A percentile compares a stretch with the other conserved stretches of the same genome.
phyloP scores from a whole-genome alignment of 2,113 vertebrate genomes.

The Siphamia tubifer region DNA sequence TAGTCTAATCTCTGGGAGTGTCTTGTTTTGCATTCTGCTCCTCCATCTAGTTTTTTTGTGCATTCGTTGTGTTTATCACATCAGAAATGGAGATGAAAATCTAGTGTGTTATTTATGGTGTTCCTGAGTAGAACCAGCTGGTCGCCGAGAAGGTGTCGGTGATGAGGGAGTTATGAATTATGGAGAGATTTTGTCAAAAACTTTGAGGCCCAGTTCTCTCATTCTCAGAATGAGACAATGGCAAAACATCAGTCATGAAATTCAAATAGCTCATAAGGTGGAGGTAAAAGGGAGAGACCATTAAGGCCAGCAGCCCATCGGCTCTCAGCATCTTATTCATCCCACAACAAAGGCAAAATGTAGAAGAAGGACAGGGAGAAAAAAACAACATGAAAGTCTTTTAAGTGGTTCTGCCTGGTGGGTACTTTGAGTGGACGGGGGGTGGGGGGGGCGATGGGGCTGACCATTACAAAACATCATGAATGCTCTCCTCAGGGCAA shows the following conservation, averaged over 20 bases:
- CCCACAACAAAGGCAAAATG: conserved; percentile 45
- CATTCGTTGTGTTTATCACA: background rate
- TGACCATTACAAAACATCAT: conserved; percentile 61
- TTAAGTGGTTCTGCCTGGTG: conserved; percentile 61
- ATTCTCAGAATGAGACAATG: conserved; percentile 12
- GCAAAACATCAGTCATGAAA: conserved; percentile 41
- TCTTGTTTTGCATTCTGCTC: background rate
- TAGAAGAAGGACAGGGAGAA: background rate
- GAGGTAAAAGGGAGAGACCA: conserved; percentile 35
- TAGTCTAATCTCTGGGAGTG: background rate
- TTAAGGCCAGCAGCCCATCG: conserved; percentile 50
- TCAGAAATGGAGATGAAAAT: background rate
- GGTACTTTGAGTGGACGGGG: conserved; percentile 26
- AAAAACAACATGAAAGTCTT: conserved; percentile 51
- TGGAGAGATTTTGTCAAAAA: conserved; percentile 21
- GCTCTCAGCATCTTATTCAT: conserved; percentile 60
- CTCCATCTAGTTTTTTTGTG: background rate
- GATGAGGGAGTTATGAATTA: conserved; percentile 20
- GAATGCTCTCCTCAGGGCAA: conserved; percentile 59
- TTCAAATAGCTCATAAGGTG: conserved; percentile 31
- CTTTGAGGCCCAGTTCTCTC: conserved; percentile 14
- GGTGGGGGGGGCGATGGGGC: conserved; percentile 41
- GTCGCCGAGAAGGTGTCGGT: background rate
- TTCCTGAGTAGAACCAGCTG: background rate
- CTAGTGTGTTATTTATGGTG: background rate